A percentile compares a stretch with the other conserved stretches of the same genome.
These are phyloP conservation scores for Spea multiplicata DNA, from an alignment of 2,113 vertebrate genomes.

Conservation along the genomic window DNA sequence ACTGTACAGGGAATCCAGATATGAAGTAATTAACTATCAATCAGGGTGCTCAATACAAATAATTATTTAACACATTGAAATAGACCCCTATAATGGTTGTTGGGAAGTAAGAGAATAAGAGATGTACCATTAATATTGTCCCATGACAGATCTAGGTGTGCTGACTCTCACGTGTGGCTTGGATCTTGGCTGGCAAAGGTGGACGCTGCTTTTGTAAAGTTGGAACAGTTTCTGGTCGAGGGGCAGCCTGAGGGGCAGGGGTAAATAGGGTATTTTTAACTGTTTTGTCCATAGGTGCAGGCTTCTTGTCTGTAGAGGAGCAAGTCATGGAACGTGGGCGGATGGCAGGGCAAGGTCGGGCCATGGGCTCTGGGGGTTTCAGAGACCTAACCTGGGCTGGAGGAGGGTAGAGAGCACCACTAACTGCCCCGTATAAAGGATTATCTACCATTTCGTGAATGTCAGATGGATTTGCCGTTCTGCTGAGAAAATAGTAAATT, in stretches of 20 bases:
- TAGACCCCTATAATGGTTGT: too few relatives aligned
- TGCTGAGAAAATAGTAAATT: background rate
- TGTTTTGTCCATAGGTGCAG: constrained; percentile 54
- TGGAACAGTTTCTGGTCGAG: constrained; percentile 63
- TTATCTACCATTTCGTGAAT: constrained; percentile 92
- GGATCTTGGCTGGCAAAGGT: constrained; percentile 80
- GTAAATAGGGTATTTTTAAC: constrained; percentile 55
- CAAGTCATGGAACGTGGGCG: constrained; percentile 83
- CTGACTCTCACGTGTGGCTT: constrained; percentile 70
- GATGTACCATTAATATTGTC: background rate
- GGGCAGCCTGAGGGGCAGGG: background rate
- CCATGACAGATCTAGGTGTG: constrained; percentile 15
- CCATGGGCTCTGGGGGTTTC: constrained; percentile 50
- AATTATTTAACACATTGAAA: too few relatives aligned
- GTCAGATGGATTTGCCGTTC: background rate
- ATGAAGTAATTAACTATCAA: too few relatives aligned
- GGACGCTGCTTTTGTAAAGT: constrained; percentile 61
- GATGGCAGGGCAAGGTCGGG: constrained; percentile 65
- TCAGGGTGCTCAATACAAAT: too few relatives aligned
- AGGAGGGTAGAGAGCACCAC: constrained; percentile 13
- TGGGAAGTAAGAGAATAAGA: too few relatives aligned
- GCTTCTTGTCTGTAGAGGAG: constrained; percentile 64
- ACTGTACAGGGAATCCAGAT: too few relatives aligned
- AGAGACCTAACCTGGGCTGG: constrained; percentile 56
- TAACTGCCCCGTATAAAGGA: constrained; percentile 83